Evolutionary conservation across 2,888 invertebrate genomes (phyloP), one percentile per base, ranked within the genome.

Genomic region (Mesopsocus fuscifrons): DNA sequence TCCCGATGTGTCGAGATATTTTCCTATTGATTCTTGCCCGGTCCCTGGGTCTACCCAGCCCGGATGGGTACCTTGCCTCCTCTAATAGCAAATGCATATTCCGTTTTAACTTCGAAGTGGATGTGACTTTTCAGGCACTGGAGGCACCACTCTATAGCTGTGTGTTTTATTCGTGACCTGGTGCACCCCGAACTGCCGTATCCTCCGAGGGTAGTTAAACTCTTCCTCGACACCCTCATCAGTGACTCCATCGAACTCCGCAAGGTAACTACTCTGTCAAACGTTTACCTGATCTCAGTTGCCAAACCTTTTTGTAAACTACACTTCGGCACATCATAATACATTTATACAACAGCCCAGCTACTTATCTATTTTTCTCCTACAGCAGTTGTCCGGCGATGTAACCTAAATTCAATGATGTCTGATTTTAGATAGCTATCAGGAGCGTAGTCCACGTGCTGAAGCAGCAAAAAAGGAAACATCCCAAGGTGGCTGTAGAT

Each of bases 191-290:
- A 83, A 56, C 67, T 74, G 1, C 60, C 63, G 3, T 76, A 77
- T 57, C 72, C 79, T 1, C 58, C 71, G 0, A 58, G 65, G 8
- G 71, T 75, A 0, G 74, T 83, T 2, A 65, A 67, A 20, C 69
- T 77, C 44, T 72, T 79, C 50, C 60, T 77, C 0, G 64, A 71
- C 26, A 67, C 74, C 3, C 64, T 83, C 1, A 63, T 82, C 2
- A 74, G 80, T 59, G 88, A 89, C 52, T 75, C 82, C n/a, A 65
- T 88, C 21, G 67, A 70, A n/a, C 75, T 87, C 21, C 67, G 91
- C 23, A 77, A 81, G 58, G 54, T 55, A 47, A 43, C 45, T 35
- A 11, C 8, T 40, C 15, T 35, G 34, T 35, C 22, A 3, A 4
- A 2, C 22, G 13, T 41, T 41, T 38, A 38, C 15, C 3, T 20